These are phyloP conservation scores for Dexiosoma caninum DNA, from an alignment of 2,888 invertebrate species.

Conservation along the genomic window DNA sequence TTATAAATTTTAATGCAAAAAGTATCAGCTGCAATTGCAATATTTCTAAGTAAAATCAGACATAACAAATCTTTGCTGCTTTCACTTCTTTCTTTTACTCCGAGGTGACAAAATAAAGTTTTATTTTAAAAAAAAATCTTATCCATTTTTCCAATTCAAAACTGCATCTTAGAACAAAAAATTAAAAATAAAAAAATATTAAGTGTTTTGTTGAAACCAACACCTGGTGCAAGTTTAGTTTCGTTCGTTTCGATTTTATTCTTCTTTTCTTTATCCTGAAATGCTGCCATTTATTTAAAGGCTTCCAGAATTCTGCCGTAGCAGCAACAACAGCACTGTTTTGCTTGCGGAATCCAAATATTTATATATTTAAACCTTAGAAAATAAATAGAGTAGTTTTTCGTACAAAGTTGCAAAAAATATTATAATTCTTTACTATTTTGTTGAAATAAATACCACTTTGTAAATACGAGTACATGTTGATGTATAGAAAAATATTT, in stretches of 20 bases:
- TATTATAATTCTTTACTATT: conserved; percentile 38
- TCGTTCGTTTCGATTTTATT: not conserved
- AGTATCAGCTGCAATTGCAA: conserved; percentile 55
- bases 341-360: not conserved
- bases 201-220: conserved; percentile 59
- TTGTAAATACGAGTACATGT: conserved; percentile 44
- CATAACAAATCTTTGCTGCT: conserved; percentile 22
- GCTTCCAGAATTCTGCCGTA: not conserved
- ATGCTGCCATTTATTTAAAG: conserved; percentile 11
- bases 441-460: conserved; percentile 55
- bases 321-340: not conserved
- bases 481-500: conserved; percentile 30
- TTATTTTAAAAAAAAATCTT: conserved; percentile 21
- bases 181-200: conserved; percentile 6
- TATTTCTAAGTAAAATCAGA: conserved; percentile 37
- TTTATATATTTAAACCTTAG: conserved; percentile 14
- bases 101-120: conserved; percentile 51
- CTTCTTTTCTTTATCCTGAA: not conserved
- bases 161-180: conserved; percentile 30
- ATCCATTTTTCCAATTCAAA: conserved; percentile 1
- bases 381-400: conserved; percentile 18
- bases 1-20: not conserved
- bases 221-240: conserved; percentile 51
- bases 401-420: not conserved
- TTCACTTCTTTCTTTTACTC: not conserved